A percentile compares a stretch with the other conserved stretches of the same genome.
phyloP scores from a whole-genome alignment of 2,888 invertebrate genomes.

The Xanthostigma xanthostigma region DNA sequence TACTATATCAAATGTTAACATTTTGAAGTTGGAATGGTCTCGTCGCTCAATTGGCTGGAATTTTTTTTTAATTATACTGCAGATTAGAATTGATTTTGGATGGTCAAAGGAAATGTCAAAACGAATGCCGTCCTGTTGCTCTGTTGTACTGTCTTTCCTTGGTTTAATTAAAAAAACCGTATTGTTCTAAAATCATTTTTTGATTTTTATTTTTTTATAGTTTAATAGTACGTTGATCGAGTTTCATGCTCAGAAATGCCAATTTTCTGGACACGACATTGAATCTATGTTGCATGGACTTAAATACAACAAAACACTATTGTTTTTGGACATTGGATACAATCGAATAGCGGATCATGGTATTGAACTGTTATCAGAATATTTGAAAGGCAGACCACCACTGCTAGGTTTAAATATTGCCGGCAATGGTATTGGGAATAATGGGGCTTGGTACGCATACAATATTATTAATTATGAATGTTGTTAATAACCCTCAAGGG shows the following conservation, averaged over 20 bases:
- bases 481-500: neutral
- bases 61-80: too few relatives aligned
- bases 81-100: too few relatives aligned
- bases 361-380: constrained; percentile 34
- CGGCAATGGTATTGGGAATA: constrained; percentile 38
- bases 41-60: too few relatives aligned
- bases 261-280: constrained; percentile 42
- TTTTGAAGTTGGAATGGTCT: too few relatives aligned
- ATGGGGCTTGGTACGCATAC: constrained; percentile 33
- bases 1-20: too few relatives aligned
- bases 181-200: neutral
- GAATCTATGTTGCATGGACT: constrained; percentile 38
- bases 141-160: too few relatives aligned
- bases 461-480: neutral
- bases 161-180: too few relatives aligned
- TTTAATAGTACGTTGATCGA: constrained; percentile 31
- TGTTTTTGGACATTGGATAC: constrained; percentile 40
- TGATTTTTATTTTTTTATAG: constrained; percentile 16
- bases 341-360: constrained; percentile 47
- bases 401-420: constrained; percentile 37
- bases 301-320: constrained; percentile 32
- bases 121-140: too few relatives aligned
- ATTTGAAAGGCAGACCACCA: constrained; percentile 33
- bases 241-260: constrained; percentile 42
- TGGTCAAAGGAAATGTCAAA: too few relatives aligned